Evolutionary conservation across 2,888 invertebrate species (phyloP).

Genomic region (Proisotoma minuta): DNA sequence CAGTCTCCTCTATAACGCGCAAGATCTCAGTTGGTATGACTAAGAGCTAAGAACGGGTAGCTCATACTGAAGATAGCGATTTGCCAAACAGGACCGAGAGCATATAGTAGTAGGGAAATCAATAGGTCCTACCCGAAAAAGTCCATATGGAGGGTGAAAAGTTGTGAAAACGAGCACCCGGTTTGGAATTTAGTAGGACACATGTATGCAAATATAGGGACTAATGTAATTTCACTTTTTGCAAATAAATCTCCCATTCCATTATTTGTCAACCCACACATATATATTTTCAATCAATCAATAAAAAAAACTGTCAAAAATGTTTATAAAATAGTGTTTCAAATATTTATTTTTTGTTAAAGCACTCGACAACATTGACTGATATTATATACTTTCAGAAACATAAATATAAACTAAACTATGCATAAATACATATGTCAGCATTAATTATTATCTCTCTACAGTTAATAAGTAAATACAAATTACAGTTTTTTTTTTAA

Average conservation of each 20-base stretch:
- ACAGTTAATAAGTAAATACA: not conserved
- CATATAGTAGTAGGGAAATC: not conserved
- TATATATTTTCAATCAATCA: too few species aligned
- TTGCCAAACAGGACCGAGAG: not conserved
- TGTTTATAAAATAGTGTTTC: not conserved
- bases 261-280: too few species aligned
- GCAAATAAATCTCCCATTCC: too few species aligned
- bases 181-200: too few species aligned
- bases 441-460: too few species aligned
- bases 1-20: slow-evolving; percentile 22
- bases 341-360: slow-evolving; percentile 6
- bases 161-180: too few species aligned
- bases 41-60: slow-evolving; percentile 3
- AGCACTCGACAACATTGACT: slow-evolving; percentile 4
- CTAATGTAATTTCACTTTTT: too few species aligned
- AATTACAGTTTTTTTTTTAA: not conserved
- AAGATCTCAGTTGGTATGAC: slow-evolving; percentile 14
- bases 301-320: not conserved
- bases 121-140: slow-evolving; percentile 4
- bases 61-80: not conserved
- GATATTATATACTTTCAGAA: too few species aligned
- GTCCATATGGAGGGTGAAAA: slow-evolving; percentile 17
- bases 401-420: too few species aligned
- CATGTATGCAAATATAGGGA: too few species aligned
- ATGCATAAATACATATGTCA: not conserved